Conservation (phyloP, 2,888 invertebrate genomes). For the Rhogogaster chlorosoma region DNA sequence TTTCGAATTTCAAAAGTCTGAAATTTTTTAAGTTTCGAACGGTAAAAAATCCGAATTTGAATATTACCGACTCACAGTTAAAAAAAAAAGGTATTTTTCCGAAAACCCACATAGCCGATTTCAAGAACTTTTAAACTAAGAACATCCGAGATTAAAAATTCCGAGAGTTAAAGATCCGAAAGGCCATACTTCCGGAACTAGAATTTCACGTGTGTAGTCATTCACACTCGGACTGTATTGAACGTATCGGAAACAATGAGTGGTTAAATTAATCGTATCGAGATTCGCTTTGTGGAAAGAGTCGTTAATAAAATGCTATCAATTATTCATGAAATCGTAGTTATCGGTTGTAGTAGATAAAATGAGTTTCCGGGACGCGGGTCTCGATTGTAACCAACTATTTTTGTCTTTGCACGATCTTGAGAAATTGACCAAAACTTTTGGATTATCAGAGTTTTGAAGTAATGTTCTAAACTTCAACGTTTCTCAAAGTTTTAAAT, state of each 20-base stretch:
- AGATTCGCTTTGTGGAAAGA: no score
- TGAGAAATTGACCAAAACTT: not conserved
- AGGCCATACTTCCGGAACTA: not conserved
- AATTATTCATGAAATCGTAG: no score
- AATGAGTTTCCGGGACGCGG: no score
- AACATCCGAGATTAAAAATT: not conserved
- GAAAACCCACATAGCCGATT: not conserved
- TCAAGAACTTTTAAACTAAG: not conserved
- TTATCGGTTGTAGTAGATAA: no score
- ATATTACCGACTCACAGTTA: not conserved
- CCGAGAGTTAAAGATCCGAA: no score
- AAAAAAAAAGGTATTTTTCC: not conserved
- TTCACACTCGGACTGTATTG: not conserved
- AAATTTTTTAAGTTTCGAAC: no score
- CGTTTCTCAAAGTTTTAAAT: not conserved
- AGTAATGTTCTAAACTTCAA: not conserved
- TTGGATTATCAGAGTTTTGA: not conserved
- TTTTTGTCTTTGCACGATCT: not conserved
- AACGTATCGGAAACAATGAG: no score
- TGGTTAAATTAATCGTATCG: no score
- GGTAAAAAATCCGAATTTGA: not conserved
- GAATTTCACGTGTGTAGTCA: not conserved
- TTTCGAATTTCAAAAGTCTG: not conserved
- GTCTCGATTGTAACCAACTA: not conserved
- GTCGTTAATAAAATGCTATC: no score